A percentile compares a stretch with the other conserved stretches of the same genome.
These are phyloP conservation scores for Paragorgia papillata DNA, from an alignment of 92 coral and sea anemone species.

Conservation along the genomic window DNA sequence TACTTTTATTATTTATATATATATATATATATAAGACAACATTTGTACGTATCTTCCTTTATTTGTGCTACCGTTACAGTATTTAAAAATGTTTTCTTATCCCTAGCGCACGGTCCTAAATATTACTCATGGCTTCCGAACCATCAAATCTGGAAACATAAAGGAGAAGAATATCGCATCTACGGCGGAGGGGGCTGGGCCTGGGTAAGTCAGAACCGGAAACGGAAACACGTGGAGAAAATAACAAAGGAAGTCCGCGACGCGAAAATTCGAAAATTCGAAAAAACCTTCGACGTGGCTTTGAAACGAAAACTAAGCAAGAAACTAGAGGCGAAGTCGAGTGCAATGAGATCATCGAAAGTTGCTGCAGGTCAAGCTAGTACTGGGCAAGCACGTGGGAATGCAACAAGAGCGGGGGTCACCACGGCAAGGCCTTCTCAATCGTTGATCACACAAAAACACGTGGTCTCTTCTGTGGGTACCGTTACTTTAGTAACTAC, in stretches of 20 bases:
- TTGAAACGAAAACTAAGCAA: slow-evolving; percentile 43
- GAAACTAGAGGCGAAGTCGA: slow-evolving; percentile 32
- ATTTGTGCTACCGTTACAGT: no score
- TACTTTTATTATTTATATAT: no score
- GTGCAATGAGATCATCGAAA: not conserved
- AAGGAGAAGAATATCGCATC: slow-evolving; percentile 95
- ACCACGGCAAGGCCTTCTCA: slow-evolving; percentile 3
- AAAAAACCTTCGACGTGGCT: slow-evolving; percentile 68
- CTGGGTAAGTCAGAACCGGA: slow-evolving; percentile 85
- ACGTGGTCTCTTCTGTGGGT: not conserved
- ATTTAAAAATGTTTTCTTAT: not conserved
- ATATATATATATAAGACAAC: no score
- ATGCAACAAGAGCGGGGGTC: not conserved
- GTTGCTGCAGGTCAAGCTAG: slow-evolving; percentile 18
- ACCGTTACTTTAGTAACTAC: not conserved
- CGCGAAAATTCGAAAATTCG: slow-evolving; percentile 74
- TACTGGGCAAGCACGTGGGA: not conserved
- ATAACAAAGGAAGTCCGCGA: slow-evolving; percentile 63
- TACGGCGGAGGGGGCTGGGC: slow-evolving; percentile 99
- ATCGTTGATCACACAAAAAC: slow-evolving; percentile 6
- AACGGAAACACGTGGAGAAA: slow-evolving; percentile 63
- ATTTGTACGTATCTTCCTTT: not conserved
- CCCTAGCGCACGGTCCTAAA: slow-evolving; percentile 60
- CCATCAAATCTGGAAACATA: slow-evolving; percentile 98
- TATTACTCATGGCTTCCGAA: slow-evolving; percentile 96